phyloP scores from a whole-genome alignment of 2,797 vertebrate genomes.

The Phalanger gymnotis region DNA sequence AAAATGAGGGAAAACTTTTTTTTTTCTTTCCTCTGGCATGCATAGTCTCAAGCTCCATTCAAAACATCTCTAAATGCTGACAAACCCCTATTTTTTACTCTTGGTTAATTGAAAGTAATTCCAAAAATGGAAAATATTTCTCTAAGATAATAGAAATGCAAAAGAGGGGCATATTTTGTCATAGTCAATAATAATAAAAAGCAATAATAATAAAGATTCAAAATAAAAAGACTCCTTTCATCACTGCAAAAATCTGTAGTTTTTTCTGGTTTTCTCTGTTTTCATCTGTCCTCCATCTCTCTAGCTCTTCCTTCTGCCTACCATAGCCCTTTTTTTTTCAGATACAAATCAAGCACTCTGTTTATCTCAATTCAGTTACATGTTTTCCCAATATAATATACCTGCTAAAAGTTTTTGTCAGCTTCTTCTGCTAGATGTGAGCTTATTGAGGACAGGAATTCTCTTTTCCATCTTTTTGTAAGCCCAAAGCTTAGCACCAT shows the following conservation, averaged over 20 bases:
- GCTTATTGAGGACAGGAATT: neutral
- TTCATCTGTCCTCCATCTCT: neutral
- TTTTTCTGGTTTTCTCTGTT: neutral
- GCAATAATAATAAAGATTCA: neutral
- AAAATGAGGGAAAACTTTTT: slow-evolving; percentile 31
- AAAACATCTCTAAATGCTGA: slow-evolving; percentile 8
- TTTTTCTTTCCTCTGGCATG: slow-evolving; percentile 34
- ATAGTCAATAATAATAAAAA: neutral
- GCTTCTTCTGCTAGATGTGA: neutral
- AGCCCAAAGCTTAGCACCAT: neutral
- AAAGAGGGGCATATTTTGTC: neutral
- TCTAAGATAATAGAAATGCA: neutral
- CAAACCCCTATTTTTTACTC: neutral
- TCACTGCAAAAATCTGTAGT: neutral
- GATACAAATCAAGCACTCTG: neutral
- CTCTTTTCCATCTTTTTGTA: neutral
- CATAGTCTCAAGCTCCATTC: neutral
- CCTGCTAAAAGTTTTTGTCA: neutral
- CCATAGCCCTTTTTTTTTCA: neutral
- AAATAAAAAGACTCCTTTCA: neutral
- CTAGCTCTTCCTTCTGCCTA: neutral
- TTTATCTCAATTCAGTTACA: neutral
- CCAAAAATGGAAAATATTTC: neutral
- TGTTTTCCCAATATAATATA: neutral
- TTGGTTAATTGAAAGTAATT: neutral